Conservation (phyloP, 2,113 vertebrate genomes). For the Cyprinodon tularosa region DNA sequence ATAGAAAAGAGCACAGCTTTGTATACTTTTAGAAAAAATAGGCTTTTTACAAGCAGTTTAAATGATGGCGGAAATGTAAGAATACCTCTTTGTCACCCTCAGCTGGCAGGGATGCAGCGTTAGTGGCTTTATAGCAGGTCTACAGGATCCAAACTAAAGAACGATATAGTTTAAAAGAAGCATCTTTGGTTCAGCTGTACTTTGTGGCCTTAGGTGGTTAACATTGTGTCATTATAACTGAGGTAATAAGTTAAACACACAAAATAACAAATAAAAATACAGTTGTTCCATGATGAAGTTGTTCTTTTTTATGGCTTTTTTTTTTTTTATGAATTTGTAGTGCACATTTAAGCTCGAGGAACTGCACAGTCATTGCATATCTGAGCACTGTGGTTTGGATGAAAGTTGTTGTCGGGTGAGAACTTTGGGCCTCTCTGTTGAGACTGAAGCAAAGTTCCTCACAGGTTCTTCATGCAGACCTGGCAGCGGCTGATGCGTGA, state of each 20-base stretch:
- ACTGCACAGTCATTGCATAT: slow-evolving; percentile 39
- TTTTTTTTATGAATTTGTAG: slow-evolving; percentile 36
- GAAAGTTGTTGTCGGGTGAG: background rate
- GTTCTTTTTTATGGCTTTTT: slow-evolving; percentile 26
- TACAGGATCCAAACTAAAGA: slow-evolving; percentile 17
- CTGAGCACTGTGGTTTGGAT: slow-evolving; percentile 29
- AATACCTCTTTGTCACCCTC: slow-evolving; percentile 30
- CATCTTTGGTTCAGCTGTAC: slow-evolving; percentile 82
- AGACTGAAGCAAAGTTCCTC: slow-evolving; percentile 49
- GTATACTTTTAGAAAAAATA: slow-evolving; percentile 28
- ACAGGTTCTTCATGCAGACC: slow-evolving; percentile 99
- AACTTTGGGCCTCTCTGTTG: background rate
- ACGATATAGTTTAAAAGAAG: slow-evolving; percentile 49
- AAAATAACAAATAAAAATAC: slow-evolving; percentile 18
- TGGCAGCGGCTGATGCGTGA: slow-evolving; percentile 96
- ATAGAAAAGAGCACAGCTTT: slow-evolving; percentile 19
- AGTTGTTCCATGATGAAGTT: slow-evolving; percentile 6
- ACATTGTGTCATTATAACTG: slow-evolving; percentile 68
- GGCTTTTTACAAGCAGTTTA: slow-evolving; percentile 28
- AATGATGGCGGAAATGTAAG: slow-evolving; percentile 39
- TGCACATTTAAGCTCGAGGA: slow-evolving; percentile 23
- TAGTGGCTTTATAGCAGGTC: slow-evolving; percentile 58
- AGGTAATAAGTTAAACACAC: slow-evolving; percentile 91
- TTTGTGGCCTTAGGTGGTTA: slow-evolving; percentile 58
- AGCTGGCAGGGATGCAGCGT: slow-evolving; percentile 47